Conservation (phyloP, 2,888 invertebrate genomes). For the Diarsia rubi region DNA sequence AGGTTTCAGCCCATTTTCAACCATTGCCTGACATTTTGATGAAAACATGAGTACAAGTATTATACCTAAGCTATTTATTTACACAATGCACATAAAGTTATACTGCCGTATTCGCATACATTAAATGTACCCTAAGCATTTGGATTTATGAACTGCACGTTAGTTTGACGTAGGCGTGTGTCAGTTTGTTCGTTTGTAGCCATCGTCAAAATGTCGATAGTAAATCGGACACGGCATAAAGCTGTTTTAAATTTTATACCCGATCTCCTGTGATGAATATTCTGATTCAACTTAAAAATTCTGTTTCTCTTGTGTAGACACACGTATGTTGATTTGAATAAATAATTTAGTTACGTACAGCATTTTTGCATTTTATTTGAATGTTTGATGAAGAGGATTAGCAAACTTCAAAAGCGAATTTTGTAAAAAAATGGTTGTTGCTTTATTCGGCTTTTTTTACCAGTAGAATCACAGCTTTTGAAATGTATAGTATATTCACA, state of each 20-base stretch:
- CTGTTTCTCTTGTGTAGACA: conserved; percentile 6
- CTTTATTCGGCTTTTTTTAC: no score
- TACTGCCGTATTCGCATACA: conserved; percentile 7
- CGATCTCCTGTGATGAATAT: conserved; percentile 44
- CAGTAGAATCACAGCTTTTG: neutral
- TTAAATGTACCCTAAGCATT: neutral
- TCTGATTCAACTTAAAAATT: conserved; percentile 27
- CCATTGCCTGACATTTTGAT: neutral
- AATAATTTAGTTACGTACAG: conserved; percentile 9
- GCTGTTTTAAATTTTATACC: conserved; percentile 28
- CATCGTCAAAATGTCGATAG: conserved; percentile 12
- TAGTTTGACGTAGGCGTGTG: conserved; percentile 2
- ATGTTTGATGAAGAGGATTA: neutral
- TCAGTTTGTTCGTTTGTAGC: neutral
- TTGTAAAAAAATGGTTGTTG: neutral
- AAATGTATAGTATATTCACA: no score
- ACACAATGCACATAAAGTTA: conserved; percentile 10
- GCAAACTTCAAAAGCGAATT: neutral
- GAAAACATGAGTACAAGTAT: neutral
- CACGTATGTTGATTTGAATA: conserved; percentile 24
- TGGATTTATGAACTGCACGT: conserved; percentile 31
- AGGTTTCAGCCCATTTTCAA: neutral
- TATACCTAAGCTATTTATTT: neutral
- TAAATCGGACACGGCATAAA: conserved; percentile 13
- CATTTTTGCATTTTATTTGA: conserved; percentile 4